Evolutionary conservation across 1,140 invertebrate genomes (phyloP), one percentile per base, ranked within the genome.

Genomic region (Drosophila ironensis): DNA sequence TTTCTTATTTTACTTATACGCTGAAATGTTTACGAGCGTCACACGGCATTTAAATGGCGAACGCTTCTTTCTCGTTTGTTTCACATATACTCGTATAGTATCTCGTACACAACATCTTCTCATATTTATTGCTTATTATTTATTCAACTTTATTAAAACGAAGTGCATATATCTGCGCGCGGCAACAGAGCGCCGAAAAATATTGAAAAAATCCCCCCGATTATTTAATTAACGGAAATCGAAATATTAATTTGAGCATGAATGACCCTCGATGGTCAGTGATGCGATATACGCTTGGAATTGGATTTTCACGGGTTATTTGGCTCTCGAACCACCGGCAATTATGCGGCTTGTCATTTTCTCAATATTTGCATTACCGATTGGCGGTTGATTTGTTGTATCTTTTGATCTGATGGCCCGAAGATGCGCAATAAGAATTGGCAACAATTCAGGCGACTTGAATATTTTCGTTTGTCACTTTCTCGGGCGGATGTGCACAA

Each of bases 361-460:
- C 19, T 25, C 25, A 27, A 45, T 47, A 56, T 61, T 57, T 64
- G 28, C 53, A 60, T 84, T 77, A 82, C 78, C 72, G 84, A 82
- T 84, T 82, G 59, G 25, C 45, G 78, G 57, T 53, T 76, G 72
- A 84, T 77, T 84, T 66, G 57, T 38, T 63, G 11, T 16, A 63
- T 61, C 78, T 82, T n/a, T 82, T 82, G 78, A 82, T 82, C 69
- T 73, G 63, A n/a, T n/a, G n/a, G 9, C 14, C 14, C 19, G 24
- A 17, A 17, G 17, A 45, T 37, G 20, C 54, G 28, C 30, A 44
- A 57, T 50, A 22, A 42, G 51, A 51, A 61, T 81, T 75, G 54
- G 54, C 51, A 69, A 11, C 14, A 14, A 16, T 14, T 37, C 14
- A 37, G 7, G 6, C 4, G 20, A 2, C 37, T 53, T 38, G 40